phyloP scores from a whole-genome alignment of 30 jellyfish, hydroid and myxozoan species.

The Clytia hemisphaerica region DNA sequence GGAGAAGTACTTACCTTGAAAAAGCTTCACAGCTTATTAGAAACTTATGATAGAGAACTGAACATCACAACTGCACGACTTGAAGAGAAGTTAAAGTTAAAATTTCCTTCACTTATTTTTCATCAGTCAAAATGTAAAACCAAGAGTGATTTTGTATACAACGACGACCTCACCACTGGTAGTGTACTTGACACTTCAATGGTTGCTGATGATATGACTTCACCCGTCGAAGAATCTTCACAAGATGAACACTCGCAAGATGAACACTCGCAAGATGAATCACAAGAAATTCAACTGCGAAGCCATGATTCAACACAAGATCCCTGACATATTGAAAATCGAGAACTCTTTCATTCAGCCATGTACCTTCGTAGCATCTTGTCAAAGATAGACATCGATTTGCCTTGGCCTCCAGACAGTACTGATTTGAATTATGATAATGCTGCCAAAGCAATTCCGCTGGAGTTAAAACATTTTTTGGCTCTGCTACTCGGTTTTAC shows the following conservation, averaged over 20 bases:
- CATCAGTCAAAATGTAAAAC: conserved; percentile 1
- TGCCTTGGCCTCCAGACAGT: conserved; percentile 21
- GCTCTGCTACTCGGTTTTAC: conserved; percentile 24
- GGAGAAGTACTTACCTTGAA: too few relatives aligned
- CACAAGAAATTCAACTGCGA: too few relatives aligned
- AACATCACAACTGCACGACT: too few relatives aligned
- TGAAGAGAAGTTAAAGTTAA: conserved; percentile 10
- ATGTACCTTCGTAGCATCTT: conserved; percentile 9
- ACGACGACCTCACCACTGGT: conserved; percentile 17
- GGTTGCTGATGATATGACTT: too few relatives aligned
- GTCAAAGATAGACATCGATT: conserved; percentile 11
- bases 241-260: too few relatives aligned
- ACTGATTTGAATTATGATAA: conserved; percentile 9
- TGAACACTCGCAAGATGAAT: too few relatives aligned
- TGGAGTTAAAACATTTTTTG: conserved; percentile 6
- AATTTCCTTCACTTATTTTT: conserved; percentile 22
- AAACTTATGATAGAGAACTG: too few relatives aligned
- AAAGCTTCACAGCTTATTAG: too few relatives aligned
- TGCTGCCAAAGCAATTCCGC: conserved; percentile 15
- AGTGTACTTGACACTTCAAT: conserved; percentile 15
- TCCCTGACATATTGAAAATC: too few relatives aligned
- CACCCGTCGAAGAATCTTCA: too few relatives aligned
- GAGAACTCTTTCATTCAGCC: conserved; percentile 24
- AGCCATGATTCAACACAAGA: too few relatives aligned
- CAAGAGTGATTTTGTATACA: conserved; percentile 11